phyloP scores from a whole-genome alignment of 2,113 vertebrate genomes.

The Seriola quinqueradiata region DNA sequence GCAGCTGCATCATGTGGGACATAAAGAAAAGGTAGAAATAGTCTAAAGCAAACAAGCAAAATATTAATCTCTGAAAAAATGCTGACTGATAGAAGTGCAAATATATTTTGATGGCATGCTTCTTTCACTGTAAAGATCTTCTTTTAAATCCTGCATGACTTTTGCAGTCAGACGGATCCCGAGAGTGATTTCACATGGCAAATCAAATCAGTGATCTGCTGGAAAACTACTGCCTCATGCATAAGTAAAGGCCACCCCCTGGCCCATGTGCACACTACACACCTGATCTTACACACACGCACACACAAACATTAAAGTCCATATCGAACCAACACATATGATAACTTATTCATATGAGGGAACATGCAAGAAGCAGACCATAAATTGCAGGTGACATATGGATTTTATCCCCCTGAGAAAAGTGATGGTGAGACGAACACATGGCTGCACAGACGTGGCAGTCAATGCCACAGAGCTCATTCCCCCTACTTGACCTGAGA shows the following conservation, averaged over 20 bases:
- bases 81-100: conserved; percentile 16
- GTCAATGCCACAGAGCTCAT: conserved; percentile 55
- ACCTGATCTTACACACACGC: conserved; percentile 49
- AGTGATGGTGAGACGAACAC: conserved; percentile 26
- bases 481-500: conserved; percentile 52
- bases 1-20: not conserved
- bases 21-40: conserved; percentile 3
- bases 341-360: conserved; percentile 66
- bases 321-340: conserved; percentile 40
- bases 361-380: conserved; percentile 48
- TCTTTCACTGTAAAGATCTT: conserved; percentile 6
- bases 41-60: conserved; percentile 3
- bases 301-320: conserved; percentile 22
- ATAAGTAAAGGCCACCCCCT: conserved; percentile 62
- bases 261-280: conserved; percentile 24
- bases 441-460: conserved; percentile 29
- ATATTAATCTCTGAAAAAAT: not conserved
- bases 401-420: conserved; percentile 45
- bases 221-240: conserved; percentile 66
- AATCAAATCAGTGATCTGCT: conserved; percentile 71
- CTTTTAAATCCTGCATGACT: not conserved
- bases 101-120: conserved; percentile 4
- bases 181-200: conserved; percentile 31
- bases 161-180: conserved; percentile 35
- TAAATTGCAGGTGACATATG: conserved; percentile 65